Evolutionary conservation across 30 jellyfish, hydroid and myxozoan species (phyloP), one percentile per base, ranked within the genome.

Genomic region (Mastigias papua): DNA sequence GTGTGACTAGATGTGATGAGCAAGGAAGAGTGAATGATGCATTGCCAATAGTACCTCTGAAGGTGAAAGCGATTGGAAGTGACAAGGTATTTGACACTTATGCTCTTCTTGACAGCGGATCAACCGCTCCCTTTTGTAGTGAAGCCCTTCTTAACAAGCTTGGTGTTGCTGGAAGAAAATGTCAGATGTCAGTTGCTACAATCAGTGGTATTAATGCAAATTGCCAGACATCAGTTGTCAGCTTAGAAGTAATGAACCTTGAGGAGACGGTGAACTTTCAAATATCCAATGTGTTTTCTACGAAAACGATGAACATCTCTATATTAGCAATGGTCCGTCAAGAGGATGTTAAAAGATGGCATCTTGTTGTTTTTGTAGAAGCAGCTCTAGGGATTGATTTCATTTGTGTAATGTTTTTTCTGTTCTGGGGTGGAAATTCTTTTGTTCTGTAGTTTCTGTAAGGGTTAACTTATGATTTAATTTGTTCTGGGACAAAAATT

Each of bases 21-120:
- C 34, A 82, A 82, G n/a, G n/a, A n/a, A n/a, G n/a, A n/a, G n/a
- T n/a, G n/a, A n/a, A n/a, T n/a, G n/a, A n/a, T n/a, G 84, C 67
- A 32, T 64, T 84, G 49, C 35, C 94, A 0, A 61, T 84, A 25
- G 88, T 84, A 1, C 94, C 94, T 13, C 69, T 82, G 27, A 82
- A 69, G 48, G 85, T 82, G 11, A 69, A 49, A 48, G 80, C 61
- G 4, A 34, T 20, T 2, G 35, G 78, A 29, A 48, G 21, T 28
- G 34, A 29, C 1, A 82, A 67, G 37, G 69, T 60, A 16, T 16
- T 82, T 13, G 23, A 17, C 3, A 88, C 91, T 8, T 88, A 48
- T 49, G 96, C 96, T 4, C 69, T 88, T 0, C 76, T 78, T 35
- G 96, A 78, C 91, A 88, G 85, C 42, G 87, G 96, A 63, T 66